Conservation (phyloP, 2,888 invertebrate genomes). For the Plebejus anna region DNA sequence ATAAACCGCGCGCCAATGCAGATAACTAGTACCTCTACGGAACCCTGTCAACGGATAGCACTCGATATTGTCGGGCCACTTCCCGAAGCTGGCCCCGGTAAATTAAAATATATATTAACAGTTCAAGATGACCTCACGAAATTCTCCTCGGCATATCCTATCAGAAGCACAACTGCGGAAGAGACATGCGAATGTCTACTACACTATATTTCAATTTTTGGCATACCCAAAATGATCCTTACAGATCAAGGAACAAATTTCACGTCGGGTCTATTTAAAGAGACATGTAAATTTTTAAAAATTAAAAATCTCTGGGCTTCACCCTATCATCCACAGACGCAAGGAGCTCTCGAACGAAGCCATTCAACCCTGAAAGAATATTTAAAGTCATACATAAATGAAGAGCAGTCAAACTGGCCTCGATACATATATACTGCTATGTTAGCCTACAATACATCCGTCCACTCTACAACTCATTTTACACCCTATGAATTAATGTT, state of each 20-base stretch:
- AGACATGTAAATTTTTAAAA: constrained; percentile 8
- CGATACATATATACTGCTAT: not conserved
- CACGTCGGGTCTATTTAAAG: not conserved
- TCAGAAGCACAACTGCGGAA: not conserved
- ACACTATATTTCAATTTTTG: constrained; percentile 12
- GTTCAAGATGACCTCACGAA: not conserved
- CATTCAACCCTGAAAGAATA: constrained; percentile 7
- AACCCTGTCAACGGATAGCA: not conserved
- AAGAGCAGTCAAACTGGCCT: not conserved
- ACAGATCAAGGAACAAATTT: constrained; percentile 14
- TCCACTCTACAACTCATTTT: not conserved
- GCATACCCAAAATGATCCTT: constrained; percentile 8
- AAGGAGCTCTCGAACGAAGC: not conserved
- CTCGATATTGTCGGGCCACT: constrained; percentile 17
- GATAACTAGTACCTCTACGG: constrained; percentile 6
- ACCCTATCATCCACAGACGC: not conserved
- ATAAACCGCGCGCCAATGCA: constrained; percentile 16
- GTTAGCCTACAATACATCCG: not conserved
- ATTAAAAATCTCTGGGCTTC: constrained; percentile 14
- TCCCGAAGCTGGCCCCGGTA: not conserved
- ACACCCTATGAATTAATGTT: constrained; percentile 17
- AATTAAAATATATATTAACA: constrained; percentile 17
- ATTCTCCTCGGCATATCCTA: constrained; percentile 8
- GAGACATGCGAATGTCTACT: constrained; percentile 5
- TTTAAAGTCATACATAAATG: not conserved